Percentiles rank a stretch among this genome's conserved stretches.
These are phyloP conservation scores for Pseudorhombus dupliciocellatus DNA, from an alignment of 2,113 vertebrate species.

Conservation along the genomic window DNA sequence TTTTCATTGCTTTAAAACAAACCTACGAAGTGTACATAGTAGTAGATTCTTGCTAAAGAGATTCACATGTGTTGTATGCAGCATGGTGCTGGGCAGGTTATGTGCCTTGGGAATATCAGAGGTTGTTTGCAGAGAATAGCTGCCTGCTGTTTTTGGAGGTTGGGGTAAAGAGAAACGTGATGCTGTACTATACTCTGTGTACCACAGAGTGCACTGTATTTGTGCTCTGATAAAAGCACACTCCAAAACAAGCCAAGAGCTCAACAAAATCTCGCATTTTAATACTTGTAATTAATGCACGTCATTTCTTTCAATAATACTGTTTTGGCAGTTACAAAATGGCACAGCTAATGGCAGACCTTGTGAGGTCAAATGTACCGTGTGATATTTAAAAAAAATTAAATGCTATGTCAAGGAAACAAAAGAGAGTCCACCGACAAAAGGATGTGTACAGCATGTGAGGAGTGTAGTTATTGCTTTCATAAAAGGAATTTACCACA, in stretches of 20 bases:
- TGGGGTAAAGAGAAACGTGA: slow-evolving; percentile 2
- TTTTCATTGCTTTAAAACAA: not conserved
- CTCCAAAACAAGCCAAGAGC: not conserved
- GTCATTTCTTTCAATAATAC: not conserved
- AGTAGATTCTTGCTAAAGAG: too few relatives aligned
- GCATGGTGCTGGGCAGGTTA: not conserved
- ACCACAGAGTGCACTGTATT: not conserved
- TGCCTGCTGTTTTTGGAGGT: not conserved
- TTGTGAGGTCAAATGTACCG: not conserved
- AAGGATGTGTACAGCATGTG: not conserved
- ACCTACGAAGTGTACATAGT: too few relatives aligned
- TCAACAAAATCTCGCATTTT: too few relatives aligned
- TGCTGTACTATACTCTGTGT: not conserved
- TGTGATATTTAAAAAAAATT: not conserved
- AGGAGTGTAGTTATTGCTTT: slow-evolving; percentile 9
- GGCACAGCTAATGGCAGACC: not conserved
- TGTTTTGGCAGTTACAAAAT: too few relatives aligned
- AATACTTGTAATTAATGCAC: too few relatives aligned
- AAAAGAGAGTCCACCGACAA: not conserved
- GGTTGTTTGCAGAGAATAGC: not conserved
- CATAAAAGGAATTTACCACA: slow-evolving; percentile 2
- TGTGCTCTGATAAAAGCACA: not conserved
- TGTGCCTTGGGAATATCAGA: not conserved
- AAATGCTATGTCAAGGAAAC: not conserved
- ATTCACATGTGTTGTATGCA: slow-evolving; percentile 4